phyloP scores from a whole-genome alignment of 1,140 invertebrate species.

The Caenorhabditis tropicalis region DNA sequence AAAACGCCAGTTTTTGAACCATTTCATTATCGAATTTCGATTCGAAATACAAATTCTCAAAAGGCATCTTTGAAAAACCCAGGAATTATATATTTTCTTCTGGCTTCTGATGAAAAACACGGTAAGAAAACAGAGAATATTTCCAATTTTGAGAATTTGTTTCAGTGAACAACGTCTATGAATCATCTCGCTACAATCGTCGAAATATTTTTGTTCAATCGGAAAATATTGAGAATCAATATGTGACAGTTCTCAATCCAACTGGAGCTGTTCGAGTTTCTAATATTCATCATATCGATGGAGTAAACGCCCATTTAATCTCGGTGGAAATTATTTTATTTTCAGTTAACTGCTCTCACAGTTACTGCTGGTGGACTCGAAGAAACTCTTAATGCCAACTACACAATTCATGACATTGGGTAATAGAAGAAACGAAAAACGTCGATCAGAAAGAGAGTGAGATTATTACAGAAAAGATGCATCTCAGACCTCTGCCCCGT shows the following conservation, averaged over 20 bases:
- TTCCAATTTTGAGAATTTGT: not conserved
- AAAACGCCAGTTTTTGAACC: not conserved
- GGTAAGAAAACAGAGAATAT: too few relatives aligned
- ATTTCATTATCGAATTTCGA: not conserved
- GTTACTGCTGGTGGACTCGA: slow-evolving; percentile 34
- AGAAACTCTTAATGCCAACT: not conserved
- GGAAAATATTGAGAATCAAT: not conserved
- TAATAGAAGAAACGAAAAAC: not conserved
- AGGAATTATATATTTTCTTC: slow-evolving; percentile 17
- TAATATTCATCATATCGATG: slow-evolving; percentile 16
- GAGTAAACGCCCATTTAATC: not conserved
- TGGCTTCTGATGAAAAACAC: not conserved
- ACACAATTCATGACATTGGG: slow-evolving; percentile 21
- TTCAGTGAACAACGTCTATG: not conserved
- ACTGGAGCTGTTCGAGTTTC: not conserved
- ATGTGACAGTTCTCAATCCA: slow-evolving; percentile 2
- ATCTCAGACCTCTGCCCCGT: not conserved
- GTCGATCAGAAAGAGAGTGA: not conserved
- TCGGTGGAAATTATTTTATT: too few relatives aligned
- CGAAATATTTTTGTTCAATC: not conserved
- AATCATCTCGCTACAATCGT: not conserved
- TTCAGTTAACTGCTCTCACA: slow-evolving; percentile 17
- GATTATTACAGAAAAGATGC: slow-evolving; percentile 1
- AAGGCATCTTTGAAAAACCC: not conserved
- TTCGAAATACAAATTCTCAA: not conserved